These are phyloP conservation scores for Metridium senile DNA, from an alignment of 92 coral and sea anemone genomes.

Conservation along the genomic window DNA sequence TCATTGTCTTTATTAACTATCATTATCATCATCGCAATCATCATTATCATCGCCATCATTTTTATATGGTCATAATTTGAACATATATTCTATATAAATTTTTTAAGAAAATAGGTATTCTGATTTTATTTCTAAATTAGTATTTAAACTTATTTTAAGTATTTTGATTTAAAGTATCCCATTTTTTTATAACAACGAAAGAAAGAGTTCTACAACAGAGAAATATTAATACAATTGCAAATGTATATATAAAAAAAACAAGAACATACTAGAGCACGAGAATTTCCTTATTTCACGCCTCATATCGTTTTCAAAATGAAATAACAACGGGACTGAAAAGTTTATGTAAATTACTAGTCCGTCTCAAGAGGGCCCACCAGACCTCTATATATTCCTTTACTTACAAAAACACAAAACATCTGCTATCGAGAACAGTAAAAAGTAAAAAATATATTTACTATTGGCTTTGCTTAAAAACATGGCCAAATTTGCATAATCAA, in stretches of 20 bases:
- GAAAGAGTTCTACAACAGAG: too few relatives aligned
- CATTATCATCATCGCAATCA: background rate
- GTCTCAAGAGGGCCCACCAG: background rate
- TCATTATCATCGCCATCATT: background rate
- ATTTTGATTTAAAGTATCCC: too few relatives aligned
- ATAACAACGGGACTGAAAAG: background rate
- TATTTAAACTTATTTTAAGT: too few relatives aligned
- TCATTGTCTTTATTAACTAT: background rate
- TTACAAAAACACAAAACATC: constrained; percentile 7
- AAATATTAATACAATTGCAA: too few relatives aligned
- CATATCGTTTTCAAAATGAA: too few relatives aligned
- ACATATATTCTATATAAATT: background rate
- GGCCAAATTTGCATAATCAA: constrained; percentile 4
- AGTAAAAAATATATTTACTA: background rate
- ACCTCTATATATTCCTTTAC: background rate
- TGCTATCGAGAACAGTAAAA: background rate
- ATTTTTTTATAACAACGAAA: too few relatives aligned
- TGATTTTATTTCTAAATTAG: too few relatives aligned
- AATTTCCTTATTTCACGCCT: too few relatives aligned
- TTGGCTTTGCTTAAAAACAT: background rate
- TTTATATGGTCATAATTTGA: too few relatives aligned
- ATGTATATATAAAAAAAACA: too few relatives aligned
- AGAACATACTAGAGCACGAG: too few relatives aligned
- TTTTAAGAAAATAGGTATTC: too few relatives aligned
- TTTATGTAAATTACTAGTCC: constrained; percentile 3